Evolutionary conservation across 2,113 vertebrate species (phyloP), one percentile per base, ranked within the genome.

Genomic region (Coreoperca whiteheadi): DNA sequence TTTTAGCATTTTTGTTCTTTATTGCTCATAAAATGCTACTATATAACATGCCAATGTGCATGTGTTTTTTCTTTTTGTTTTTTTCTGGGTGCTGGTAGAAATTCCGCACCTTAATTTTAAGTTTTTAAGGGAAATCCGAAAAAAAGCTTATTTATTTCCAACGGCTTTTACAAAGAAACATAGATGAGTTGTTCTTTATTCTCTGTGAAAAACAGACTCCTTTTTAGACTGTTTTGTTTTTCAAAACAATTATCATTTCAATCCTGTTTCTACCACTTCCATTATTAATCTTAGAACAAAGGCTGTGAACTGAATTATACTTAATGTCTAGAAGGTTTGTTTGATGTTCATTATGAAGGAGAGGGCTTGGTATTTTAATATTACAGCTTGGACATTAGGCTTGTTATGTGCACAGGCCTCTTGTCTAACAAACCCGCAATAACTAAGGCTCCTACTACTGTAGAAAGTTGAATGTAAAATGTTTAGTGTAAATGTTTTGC

Each of bases 351-450:
- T 48, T 0, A 46, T 51, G 10, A 23, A 74, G 74, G 74, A 70
- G 64, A 86, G 73, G 61, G 74, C 51, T 85, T 67, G 21, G 37
- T 65, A 23, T 79, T 79, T 86, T 82, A 67, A 59, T 56, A 67
- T 77, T 39, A 53, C 41, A 25, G 64, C 41, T 65, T 76, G 69
- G 63, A 77, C 67, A 48, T 41, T 25, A 50, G 72, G 41, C 74
- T 74, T 60, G 30, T 48, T 23, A 65, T 65, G 79, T 65, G 48
- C 59, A 50, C 15, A 7, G 11, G 16, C 25, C 20, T 75, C 32
- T 51, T 56, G 60, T 83, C 53, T 50, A 25, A 77, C 48, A 70
- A 67, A 78, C 50, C 4, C 79, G 90, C 91, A 92, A 93, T 91
- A 93, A 92, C 71, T n/a, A 61, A 66, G 14, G 71, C 81, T 88